Evolutionary conservation across 2,113 vertebrate genomes (phyloP), one percentile per base, ranked within the genome.

Genomic region (Polypterus senegalus): DNA sequence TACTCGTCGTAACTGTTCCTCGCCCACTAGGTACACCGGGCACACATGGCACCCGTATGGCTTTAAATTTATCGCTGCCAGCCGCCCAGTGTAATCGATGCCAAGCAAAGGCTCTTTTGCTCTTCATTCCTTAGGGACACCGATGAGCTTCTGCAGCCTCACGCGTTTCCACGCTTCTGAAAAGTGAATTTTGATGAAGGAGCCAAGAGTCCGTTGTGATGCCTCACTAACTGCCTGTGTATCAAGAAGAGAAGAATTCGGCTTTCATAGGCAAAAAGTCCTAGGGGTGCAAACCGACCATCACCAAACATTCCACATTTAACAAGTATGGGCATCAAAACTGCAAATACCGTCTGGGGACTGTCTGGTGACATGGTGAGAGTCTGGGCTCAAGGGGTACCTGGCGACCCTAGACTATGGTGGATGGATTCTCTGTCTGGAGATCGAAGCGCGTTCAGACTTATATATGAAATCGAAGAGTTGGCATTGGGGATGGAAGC

Each of bases 31-130:
- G 77, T 68, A 65, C 70, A 64, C 69, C 70, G 65, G 65, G 74
- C 70, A 57, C 9, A 75, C 75, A 77, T n/a, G 49, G 62, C 74
- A 79, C 77, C 78, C 74, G 77, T 76, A 73, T 27, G 27, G 81
- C 80, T 86, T 85, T 83, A 83, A 82, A 85, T 85, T 83, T 86
- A 85, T 86, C 85, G 82, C 81, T 77, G 81, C 76, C 78, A 78
- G 77, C 83, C 79, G 76, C 81, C 80, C 80, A 83, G 83, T 84
- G 82, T 83, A 86, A 86, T 77, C 80, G 77, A 80, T 79, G 71
- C 74, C 79, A 76, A 77, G 80, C 74, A 74, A 78, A 78, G 76
- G 76, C 74, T 74, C 79, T 76, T 74, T 80, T 73, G 73, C 72
- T 76, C 77, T 71, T 57, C 60, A 49, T 82, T 77, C 83, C 83